Percentiles rank a stretch among this genome's conserved stretches.
phyloP scores from a whole-genome alignment of 1,140 invertebrate species.

The Homalodisca vitripennis region DNA sequence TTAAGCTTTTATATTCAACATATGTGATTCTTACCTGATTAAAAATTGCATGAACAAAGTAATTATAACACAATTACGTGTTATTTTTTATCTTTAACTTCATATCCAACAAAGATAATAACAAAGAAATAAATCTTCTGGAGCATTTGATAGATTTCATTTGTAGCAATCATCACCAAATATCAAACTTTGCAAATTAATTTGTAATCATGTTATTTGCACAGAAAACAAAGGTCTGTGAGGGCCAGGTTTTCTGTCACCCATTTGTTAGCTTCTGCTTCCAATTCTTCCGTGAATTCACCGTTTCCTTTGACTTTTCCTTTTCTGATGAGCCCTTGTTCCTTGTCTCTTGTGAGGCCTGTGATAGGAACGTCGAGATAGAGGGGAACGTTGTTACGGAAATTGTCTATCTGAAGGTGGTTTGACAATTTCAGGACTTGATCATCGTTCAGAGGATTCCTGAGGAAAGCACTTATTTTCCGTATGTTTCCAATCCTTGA shows the following conservation, averaged over 20 bases:
- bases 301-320: constrained; percentile 33
- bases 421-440: constrained; percentile 56
- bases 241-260: constrained; percentile 35
- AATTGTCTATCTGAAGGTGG: constrained; percentile 55
- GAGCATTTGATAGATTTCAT: too few species aligned
- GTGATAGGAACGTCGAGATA: constrained; percentile 36
- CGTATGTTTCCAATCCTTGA: constrained; percentile 60
- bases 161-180: too few species aligned
- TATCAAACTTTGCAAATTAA: too few species aligned
- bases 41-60: too few species aligned
- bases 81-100: too few species aligned
- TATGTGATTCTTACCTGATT: too few species aligned
- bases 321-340: constrained; percentile 41
- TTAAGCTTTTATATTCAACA: too few species aligned
- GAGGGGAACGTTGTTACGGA: constrained; percentile 35
- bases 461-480: constrained; percentile 69
- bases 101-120: too few species aligned
- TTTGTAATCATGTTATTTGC: neutral
- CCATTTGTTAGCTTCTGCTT: constrained; percentile 38
- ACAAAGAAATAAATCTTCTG: too few species aligned
- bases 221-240: constrained; percentile 38
- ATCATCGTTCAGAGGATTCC: constrained; percentile 53
- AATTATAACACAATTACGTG: too few species aligned
- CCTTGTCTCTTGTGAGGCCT: constrained; percentile 33
- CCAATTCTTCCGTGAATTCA: constrained; percentile 37